These are phyloP conservation scores for Mustelus asterias DNA, from an alignment of 2,113 vertebrate genomes.

Conservation along the genomic window DNA sequence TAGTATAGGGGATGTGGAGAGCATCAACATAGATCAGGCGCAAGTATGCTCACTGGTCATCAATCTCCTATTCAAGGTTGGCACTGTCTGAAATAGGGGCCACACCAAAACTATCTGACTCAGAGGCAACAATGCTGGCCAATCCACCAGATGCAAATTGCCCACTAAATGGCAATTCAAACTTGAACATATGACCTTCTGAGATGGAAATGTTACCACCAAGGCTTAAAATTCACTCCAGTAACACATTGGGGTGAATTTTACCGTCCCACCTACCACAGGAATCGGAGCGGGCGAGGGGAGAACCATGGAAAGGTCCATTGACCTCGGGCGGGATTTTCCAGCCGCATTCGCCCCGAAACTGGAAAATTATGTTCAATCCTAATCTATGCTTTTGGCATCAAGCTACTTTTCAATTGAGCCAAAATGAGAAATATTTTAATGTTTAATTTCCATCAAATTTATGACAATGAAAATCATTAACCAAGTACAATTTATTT, in stretches of 20 bases:
- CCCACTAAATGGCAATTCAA: not conserved
- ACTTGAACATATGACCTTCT: not conserved
- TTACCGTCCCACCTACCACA: no score
- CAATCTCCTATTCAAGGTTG: not conserved
- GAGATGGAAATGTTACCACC: not conserved
- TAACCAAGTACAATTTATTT: not conserved
- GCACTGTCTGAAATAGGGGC: not conserved
- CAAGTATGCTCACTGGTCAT: not conserved
- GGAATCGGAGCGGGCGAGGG: no score
- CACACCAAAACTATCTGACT: not conserved
- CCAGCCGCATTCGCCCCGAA: no score
- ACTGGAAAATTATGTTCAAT: not conserved
- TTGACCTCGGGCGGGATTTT: no score
- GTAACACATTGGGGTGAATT: not conserved
- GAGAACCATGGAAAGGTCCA: no score
- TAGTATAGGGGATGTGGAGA: not conserved
- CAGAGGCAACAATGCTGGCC: not conserved
- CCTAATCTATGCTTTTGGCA: not conserved
- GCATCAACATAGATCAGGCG: not conserved
- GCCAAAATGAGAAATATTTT: not conserved
- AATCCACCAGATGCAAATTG: not conserved
- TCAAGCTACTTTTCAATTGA: not conserved
- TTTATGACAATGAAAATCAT: not conserved
- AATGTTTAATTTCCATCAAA: not conserved
- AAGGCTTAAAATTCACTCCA: not conserved